Evolutionary conservation across 2,797 vertebrate genomes (phyloP), one percentile per base, ranked within the genome.

Genomic region (Tapera naevia): DNA sequence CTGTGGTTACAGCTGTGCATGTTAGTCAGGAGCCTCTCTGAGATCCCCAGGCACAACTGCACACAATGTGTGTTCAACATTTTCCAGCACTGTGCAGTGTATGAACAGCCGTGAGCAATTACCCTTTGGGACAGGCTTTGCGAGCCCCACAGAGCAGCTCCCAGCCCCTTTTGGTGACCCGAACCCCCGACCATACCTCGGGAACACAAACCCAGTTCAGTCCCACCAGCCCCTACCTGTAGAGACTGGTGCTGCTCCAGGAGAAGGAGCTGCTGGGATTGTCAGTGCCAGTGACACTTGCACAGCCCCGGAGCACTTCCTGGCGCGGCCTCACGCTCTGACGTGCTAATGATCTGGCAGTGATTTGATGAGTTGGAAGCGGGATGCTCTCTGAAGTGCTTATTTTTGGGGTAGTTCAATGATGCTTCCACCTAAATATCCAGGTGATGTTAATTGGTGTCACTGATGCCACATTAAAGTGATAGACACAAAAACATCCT

Each of bases 281-380:
- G 5, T 69, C 71, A 70, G 23, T 1, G 13, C 71, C 32, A 11
- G 25, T 0, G 11, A 48, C 86, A 18, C 69, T 87, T 93, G 93
- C 80, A 64, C 85, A 92, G 83, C 83, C 2, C 13, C 91, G 71
- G 67, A 79, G 50, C 3, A 7, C 71, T 74, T 60, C 88, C 61
- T 67, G 60, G 28, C 35, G 11, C 50, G 0, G 18, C 53, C 86
- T 94, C 74, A 18, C 57, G 7, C 82, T 17, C 54, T n/a, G 46
- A 88, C 0, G 37, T 95, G 96, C 88, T 95, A 92, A 95, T 96
- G 92, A 87, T 89, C 76, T 90, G 58, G 84, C 87, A 94, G 53
- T 78, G 58, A 41, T 58, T 89, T 92, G 86, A 94, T 76, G 93
- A 90, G 82, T 7, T 91, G 74, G 54, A 85, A 86, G 35, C 5